phyloP scores from a whole-genome alignment of 2,797 vertebrate genomes.

The Propithecus deckenii region DNA sequence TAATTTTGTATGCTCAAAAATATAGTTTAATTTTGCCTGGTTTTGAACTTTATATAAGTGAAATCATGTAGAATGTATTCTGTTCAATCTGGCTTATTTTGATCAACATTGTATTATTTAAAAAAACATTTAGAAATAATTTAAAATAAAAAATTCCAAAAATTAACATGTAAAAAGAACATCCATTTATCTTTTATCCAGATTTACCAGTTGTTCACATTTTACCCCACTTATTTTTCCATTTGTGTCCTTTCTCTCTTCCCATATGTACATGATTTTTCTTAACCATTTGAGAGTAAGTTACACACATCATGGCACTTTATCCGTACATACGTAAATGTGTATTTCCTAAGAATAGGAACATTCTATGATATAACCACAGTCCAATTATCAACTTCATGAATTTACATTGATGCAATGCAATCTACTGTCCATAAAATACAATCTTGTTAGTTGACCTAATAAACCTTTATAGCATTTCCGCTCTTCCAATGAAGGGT shows the following conservation, averaged over 20 bases:
- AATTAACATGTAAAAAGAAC: not conserved
- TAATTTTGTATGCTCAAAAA: not conserved
- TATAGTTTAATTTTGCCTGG: not conserved
- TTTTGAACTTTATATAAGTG: not conserved
- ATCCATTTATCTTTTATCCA: not conserved
- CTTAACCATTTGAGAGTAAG: not conserved
- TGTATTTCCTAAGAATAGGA: not conserved
- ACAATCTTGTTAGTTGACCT: not conserved
- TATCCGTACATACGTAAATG: not conserved
- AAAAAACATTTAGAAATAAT: not conserved
- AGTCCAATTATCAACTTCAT: not conserved
- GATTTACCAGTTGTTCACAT: not conserved
- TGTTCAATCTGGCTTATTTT: not conserved
- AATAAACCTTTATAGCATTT: not conserved
- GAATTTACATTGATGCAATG: not conserved
- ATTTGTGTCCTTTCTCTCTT: not conserved
- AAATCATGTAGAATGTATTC: not conserved
- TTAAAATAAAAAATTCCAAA: not conserved
- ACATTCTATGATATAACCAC: not conserved
- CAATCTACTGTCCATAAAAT: not conserved
- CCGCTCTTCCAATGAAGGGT: not conserved
- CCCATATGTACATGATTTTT: not conserved
- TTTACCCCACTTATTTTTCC: not conserved
- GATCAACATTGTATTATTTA: not conserved
- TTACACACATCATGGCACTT: not conserved